Conservation (phyloP, 2,888 invertebrate genomes). For the Proisotoma minuta region DNA sequence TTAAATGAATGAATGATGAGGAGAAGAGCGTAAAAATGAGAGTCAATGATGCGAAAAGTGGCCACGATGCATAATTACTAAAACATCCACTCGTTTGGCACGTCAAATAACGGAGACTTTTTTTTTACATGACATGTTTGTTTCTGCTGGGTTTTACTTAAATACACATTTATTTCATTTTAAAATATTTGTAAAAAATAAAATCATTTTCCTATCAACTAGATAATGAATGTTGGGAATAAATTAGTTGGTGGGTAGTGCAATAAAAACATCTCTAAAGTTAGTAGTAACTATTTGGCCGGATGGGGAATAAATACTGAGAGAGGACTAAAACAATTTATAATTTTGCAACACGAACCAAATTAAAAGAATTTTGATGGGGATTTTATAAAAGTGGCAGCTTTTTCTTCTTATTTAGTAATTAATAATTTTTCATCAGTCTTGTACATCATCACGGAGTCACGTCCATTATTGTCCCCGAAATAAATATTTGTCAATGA, state of each 20-base stretch:
- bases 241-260: slow-evolving; percentile 1
- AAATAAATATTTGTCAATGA: not conserved
- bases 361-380: slow-evolving; percentile 5
- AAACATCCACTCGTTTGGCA: too few relatives aligned
- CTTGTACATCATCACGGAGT: slow-evolving; percentile 44
- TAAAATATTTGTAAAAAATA: slow-evolving; percentile 1
- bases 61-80: too few relatives aligned
- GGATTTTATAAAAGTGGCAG: slow-evolving; percentile 5
- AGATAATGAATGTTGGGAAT: not conserved
- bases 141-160: too few relatives aligned
- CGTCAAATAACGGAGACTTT: too few relatives aligned
- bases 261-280: not conserved
- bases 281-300: slow-evolving; percentile 2
- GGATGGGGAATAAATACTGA: not conserved
- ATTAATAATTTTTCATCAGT: slow-evolving; percentile 32
- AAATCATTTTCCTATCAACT: not conserved
- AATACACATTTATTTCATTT: not conserved
- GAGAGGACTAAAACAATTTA: not conserved
- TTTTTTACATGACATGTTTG: not conserved
- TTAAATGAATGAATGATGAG: too few relatives aligned
- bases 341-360: not conserved
- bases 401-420: not conserved
- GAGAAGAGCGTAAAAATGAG: too few relatives aligned
- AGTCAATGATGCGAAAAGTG: too few relatives aligned
- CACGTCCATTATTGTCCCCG: slow-evolving; percentile 1